Evolutionary conservation across 2,888 invertebrate genomes (phyloP).

Genomic region (Barypeithes pellucidus): DNA sequence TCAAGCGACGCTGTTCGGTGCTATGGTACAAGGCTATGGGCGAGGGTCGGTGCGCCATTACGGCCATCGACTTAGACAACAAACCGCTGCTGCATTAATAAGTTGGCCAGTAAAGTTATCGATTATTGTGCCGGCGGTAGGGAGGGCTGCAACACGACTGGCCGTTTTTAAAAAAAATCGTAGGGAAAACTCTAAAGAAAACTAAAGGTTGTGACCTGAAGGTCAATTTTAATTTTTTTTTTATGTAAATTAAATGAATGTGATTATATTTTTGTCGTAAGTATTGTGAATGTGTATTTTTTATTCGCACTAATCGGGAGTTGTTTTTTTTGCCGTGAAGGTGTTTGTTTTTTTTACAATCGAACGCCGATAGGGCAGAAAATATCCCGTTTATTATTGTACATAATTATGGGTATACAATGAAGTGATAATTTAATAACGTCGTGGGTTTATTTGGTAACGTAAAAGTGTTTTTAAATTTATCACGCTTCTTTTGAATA

Average conservation of each 20-base stretch:
- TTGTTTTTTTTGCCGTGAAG: neutral
- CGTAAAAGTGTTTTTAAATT: conserved; percentile 16
- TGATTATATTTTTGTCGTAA: conserved; percentile 20
- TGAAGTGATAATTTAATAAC: conserved; percentile 10
- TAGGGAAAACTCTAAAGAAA: neutral
- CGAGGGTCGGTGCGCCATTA: no score
- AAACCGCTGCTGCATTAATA: no score
- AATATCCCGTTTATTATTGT: neutral
- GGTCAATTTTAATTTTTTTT: conserved; percentile 24
- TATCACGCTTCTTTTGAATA: conserved; percentile 1
- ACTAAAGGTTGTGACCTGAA: conserved; percentile 22
- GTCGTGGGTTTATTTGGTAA: no score
- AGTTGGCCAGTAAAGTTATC: no score
- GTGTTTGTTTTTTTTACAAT: neutral
- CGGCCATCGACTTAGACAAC: no score
- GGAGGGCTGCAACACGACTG: no score
- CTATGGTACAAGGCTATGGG: no score
- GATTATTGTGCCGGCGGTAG: no score
- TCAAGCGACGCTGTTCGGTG: no score
- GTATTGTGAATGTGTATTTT: conserved; percentile 20
- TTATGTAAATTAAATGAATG: conserved; percentile 22
- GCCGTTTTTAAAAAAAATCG: neutral
- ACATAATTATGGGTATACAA: conserved; percentile 14
- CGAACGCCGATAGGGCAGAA: neutral
- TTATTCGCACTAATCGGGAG: neutral